Percentiles rank a stretch among this genome's conserved stretches.
These are phyloP conservation scores for Catostomus latipinnis DNA, from an alignment of 2,797 vertebrate genomes.

Conservation along the genomic window DNA sequence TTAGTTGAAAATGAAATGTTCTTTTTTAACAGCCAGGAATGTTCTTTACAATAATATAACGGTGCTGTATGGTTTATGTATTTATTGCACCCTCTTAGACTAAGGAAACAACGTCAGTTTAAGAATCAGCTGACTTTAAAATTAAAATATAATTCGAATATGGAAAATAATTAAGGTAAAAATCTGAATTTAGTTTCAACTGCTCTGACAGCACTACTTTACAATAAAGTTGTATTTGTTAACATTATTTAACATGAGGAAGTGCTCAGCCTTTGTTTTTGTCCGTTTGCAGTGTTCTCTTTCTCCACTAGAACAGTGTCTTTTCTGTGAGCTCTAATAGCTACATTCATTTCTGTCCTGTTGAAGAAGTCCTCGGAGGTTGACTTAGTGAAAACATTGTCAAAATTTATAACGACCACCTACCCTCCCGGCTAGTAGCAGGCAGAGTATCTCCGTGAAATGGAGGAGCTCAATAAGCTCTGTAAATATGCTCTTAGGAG, in stretches of 20 bases:
- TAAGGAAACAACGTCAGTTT: no score
- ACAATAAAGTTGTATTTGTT: no score
- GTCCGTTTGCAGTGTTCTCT: constrained; percentile 51
- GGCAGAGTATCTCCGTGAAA: constrained; percentile 87
- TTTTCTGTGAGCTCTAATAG: constrained; percentile 79
- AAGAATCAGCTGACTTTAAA: no score
- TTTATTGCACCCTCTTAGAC: no score
- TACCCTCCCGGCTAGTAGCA: constrained; percentile 88
- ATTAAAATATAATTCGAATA: no score
- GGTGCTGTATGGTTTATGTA: no score
- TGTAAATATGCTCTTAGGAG: constrained; percentile 89
- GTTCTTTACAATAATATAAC: no score
- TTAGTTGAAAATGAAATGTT: no score
- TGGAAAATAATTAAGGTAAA: no score
- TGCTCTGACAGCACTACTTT: no score
- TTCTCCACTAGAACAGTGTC: constrained; percentile 22
- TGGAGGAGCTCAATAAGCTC: constrained; percentile 93
- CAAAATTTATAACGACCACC: constrained; percentile 88
- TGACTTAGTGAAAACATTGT: constrained; percentile 90
- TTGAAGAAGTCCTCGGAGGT: constrained; percentile 94
- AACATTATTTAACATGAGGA: constrained; percentile 62
- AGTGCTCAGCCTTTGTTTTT: constrained; percentile 76
- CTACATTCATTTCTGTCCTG: constrained; percentile 95
- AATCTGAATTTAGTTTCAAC: no score
- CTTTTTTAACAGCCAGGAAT: no score